Conservation (phyloP, 2,888 invertebrate genomes). For the Megalurothrips usitatus region DNA sequence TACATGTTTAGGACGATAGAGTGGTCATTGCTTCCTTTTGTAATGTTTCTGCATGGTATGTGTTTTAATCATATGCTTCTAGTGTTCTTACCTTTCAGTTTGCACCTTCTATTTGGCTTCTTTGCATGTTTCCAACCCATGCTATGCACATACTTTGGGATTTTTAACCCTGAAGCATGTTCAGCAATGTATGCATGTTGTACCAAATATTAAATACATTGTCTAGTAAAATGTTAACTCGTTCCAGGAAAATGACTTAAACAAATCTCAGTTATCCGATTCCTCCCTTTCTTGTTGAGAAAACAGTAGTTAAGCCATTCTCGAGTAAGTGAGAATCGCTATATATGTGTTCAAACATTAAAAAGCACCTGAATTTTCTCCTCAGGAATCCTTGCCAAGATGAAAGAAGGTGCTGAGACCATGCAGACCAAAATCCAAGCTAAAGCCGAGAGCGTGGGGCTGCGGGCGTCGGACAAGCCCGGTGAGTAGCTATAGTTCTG, state of each 20-base stretch:
- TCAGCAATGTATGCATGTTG: neutral
- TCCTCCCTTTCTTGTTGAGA: no score
- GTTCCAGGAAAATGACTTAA: no score
- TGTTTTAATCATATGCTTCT: no score
- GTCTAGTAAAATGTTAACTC: neutral
- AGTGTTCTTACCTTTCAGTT: no score
- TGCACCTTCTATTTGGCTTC: no score
- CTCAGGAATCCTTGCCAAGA: conserved; percentile 84
- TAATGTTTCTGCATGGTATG: neutral
- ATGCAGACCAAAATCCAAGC: conserved; percentile 91
- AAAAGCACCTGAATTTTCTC: conserved; percentile 38
- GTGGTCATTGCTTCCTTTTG: neutral
- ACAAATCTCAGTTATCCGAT: no score
- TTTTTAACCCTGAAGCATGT: no score
- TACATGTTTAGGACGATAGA: neutral
- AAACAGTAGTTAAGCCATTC: no score
- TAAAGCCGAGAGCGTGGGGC: conserved; percentile 75
- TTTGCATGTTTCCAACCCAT: no score
- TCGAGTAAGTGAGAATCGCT: no score
- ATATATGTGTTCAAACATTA: no score
- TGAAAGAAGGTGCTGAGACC: conserved; percentile 94
- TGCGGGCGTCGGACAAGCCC: conserved; percentile 52
- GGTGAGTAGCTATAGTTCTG: conserved; percentile 36
- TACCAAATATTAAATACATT: neutral
- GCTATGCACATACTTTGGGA: no score